Evolutionary conservation across 2,888 invertebrate species (phyloP).

Genomic region (Xestia c-nigrum): DNA sequence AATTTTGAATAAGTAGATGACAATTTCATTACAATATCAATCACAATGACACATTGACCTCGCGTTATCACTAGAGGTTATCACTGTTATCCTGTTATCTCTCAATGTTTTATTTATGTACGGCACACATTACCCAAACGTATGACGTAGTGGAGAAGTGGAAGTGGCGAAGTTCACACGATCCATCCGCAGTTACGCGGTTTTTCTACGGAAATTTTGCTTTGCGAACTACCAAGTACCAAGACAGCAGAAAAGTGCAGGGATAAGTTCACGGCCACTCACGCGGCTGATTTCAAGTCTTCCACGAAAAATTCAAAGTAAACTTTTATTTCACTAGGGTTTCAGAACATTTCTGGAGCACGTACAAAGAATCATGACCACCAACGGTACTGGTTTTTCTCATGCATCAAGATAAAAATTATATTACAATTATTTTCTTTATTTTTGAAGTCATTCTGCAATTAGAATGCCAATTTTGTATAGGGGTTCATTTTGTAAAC

Average conservation of each 20-base stretch:
- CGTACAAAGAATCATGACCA: too few relatives aligned
- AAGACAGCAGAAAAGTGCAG: background rate
- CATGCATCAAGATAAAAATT: too few relatives aligned
- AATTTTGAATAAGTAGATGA: background rate
- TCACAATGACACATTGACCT: background rate
- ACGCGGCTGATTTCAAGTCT: background rate
- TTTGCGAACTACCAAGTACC: constrained; percentile 6
- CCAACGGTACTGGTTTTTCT: too few relatives aligned
- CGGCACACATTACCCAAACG: background rate
- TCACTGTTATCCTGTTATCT: constrained; percentile 1
- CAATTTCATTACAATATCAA: background rate
- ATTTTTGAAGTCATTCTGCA: too few relatives aligned
- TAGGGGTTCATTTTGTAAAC: too few relatives aligned
- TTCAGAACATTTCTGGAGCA: background rate
- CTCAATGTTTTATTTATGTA: background rate
- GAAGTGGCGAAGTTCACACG: background rate
- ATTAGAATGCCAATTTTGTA: too few relatives aligned
- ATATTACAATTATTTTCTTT: too few relatives aligned
- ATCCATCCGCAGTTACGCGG: constrained; percentile 14
- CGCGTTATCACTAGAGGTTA: constrained; percentile 11
- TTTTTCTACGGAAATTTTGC: constrained; percentile 13
- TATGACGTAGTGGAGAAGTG: too few relatives aligned
- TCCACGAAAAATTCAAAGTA: constrained; percentile 1
- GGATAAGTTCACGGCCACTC: background rate
- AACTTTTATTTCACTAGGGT: background rate